Percentiles rank a stretch among this genome's conserved stretches.
phyloP scores from a whole-genome alignment of 2,113 vertebrate genomes.

The Prinia subflava region DNA sequence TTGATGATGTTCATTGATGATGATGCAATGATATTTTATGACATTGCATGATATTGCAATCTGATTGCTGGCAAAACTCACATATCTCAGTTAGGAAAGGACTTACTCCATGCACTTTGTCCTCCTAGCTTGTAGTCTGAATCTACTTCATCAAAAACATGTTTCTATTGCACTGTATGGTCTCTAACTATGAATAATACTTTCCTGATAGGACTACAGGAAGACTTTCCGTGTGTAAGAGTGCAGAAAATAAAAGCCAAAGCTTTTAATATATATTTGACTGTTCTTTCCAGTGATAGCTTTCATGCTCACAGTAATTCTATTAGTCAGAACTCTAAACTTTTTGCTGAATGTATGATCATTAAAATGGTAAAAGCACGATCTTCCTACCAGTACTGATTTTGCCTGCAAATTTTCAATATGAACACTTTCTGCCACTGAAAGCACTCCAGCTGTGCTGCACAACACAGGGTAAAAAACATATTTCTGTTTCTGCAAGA shows the following conservation, averaged over 20 bases:
- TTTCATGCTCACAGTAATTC: not conserved
- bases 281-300: not conserved
- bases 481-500: not conserved
- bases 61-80: not conserved
- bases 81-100: not conserved
- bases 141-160: not conserved
- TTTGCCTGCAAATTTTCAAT: not conserved
- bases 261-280: not conserved
- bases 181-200: not conserved
- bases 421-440: not conserved
- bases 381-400: not conserved
- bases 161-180: not conserved
- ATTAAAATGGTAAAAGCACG: not conserved
- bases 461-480: not conserved
- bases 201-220: not conserved
- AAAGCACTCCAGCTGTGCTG: not conserved
- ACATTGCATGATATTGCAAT: not conserved
- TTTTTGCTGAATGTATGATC: not conserved
- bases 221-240: not conserved
- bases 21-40: not conserved
- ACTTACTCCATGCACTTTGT: not conserved
- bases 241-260: not conserved
- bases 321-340: not conserved
- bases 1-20: not conserved
- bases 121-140: not conserved